Conservation (phyloP, 2,113 vertebrate genomes). For the Epinephelus fuscoguttatus region DNA sequence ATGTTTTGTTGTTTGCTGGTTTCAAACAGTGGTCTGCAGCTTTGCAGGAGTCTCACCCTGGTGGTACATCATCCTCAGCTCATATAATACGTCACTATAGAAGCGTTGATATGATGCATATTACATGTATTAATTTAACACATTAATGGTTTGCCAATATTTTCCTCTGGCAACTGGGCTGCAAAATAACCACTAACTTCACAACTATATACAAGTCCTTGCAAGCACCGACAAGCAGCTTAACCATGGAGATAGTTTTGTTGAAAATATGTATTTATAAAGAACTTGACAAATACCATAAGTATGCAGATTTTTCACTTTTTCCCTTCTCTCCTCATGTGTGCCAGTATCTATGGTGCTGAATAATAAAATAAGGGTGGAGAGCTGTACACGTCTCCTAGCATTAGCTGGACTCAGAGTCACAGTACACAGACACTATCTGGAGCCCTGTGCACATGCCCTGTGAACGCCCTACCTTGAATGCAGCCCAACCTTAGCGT, state of each 20-base stretch:
- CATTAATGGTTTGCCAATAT: no score
- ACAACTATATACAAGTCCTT: neutral
- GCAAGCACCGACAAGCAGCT: neutral
- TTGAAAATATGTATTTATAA: neutral
- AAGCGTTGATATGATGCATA: no score
- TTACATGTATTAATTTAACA: no score
- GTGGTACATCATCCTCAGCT: no score
- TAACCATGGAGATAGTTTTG: neutral
- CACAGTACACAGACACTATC: neutral
- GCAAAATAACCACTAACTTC: neutral
- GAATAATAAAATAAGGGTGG: slow-evolving; percentile 48
- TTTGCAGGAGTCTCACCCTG: no score
- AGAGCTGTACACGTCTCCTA: neutral
- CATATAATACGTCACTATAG: no score
- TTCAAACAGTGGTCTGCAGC: no score
- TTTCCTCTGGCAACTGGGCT: no score
- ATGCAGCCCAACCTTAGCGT: slow-evolving; percentile 4
- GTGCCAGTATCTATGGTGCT: slow-evolving; percentile 47
- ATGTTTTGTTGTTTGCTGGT: no score
- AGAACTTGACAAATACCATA: neutral
- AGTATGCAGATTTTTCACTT: neutral
- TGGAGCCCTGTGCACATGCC: neutral
- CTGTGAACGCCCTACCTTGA: slow-evolving; percentile 28
- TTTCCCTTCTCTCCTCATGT: neutral
- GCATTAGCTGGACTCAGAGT: slow-evolving; percentile 16